A percentile compares a stretch with the other conserved stretches of the same genome.
Evolutionary conservation across 2,888 invertebrate genomes (phyloP).

Genomic region (Clitarchus hookeri): DNA sequence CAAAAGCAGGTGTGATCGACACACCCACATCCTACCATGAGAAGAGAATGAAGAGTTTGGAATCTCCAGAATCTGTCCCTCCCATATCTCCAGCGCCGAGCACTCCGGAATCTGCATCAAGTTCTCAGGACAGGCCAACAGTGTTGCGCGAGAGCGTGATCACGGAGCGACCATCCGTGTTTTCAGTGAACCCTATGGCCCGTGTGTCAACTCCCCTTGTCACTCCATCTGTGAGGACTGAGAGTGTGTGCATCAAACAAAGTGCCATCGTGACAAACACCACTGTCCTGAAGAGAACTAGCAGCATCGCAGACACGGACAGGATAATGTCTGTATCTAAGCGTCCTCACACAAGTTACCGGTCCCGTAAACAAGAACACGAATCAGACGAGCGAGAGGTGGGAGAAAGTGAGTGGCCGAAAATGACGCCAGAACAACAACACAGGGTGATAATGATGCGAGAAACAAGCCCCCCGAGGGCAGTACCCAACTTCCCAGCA

Average conservation of each 20-base stretch:
- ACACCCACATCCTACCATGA: slow-evolving; percentile 24
- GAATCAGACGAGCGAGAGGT: not conserved
- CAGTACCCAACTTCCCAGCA: slow-evolving; percentile 6
- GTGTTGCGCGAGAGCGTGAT: slow-evolving; percentile 30
- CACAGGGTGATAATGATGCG: slow-evolving; percentile 29
- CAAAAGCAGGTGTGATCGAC: slow-evolving; percentile 48
- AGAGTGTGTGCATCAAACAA: slow-evolving; percentile 26
- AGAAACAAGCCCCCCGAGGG: slow-evolving; percentile 26
- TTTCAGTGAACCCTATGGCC: slow-evolving; percentile 17
- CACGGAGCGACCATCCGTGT: slow-evolving; percentile 17
- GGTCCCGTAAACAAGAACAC: slow-evolving; percentile 23
- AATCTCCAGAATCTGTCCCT: not conserved
- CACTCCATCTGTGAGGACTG: slow-evolving; percentile 2
- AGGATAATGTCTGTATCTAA: slow-evolving; percentile 17
- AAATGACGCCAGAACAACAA: slow-evolving; percentile 32
- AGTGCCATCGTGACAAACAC: not conserved
- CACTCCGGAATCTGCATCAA: slow-evolving; percentile 26
- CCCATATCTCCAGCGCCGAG: slow-evolving; percentile 31
- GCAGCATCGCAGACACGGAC: slow-evolving; percentile 25
- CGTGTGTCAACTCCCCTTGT: not conserved
- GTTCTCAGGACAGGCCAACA: slow-evolving; percentile 9
- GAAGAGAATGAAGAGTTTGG: not conserved
- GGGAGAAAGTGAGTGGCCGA: slow-evolving; percentile 30
- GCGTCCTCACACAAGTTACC: slow-evolving; percentile 29
- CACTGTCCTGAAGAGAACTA: slow-evolving; percentile 28